A percentile compares a stretch with the other conserved stretches of the same genome.
These are phyloP conservation scores for Gymnoscopelus braueri DNA, from an alignment of 2,797 vertebrate species.

Conservation along the genomic window DNA sequence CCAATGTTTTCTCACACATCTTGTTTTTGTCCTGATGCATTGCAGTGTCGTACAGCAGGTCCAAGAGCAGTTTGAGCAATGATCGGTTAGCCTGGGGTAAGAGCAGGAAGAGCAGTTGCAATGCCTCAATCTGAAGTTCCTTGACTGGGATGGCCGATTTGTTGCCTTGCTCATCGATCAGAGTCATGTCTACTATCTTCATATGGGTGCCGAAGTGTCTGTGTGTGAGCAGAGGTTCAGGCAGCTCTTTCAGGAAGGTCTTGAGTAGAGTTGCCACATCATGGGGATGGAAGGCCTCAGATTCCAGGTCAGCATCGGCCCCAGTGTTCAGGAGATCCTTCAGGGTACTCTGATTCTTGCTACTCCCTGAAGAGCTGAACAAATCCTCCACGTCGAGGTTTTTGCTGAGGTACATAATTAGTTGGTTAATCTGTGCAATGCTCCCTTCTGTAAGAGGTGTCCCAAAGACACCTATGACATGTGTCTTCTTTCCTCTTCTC, in stretches of 20 bases:
- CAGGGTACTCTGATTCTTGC: constrained; percentile 89
- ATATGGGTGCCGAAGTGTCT: constrained; percentile 95
- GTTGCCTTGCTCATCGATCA: constrained; percentile 92
- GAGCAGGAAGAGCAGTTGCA: constrained; percentile 94
- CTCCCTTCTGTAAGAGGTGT: constrained; percentile 91
- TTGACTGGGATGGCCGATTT: constrained; percentile 90
- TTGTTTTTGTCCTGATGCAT: constrained; percentile 96
- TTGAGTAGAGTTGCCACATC: constrained; percentile 95
- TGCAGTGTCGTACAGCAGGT: constrained; percentile 96
- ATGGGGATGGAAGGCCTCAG: constrained; percentile 93
- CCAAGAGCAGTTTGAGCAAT: constrained; percentile 92
- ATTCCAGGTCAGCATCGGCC: constrained; percentile 88
- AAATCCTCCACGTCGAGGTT: constrained; percentile 95
- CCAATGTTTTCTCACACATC: constrained; percentile 96
- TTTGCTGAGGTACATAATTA: constrained; percentile 94
- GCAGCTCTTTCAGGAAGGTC: constrained; percentile 93
- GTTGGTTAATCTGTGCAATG: constrained; percentile 94
- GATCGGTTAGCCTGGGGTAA: constrained; percentile 91
- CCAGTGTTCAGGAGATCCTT: constrained; percentile 92
- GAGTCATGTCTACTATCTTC: constrained; percentile 92
- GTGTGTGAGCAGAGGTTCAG: constrained; percentile 93
- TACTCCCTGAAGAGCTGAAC: constrained; percentile 93
- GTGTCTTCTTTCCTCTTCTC: constrained; percentile 37
- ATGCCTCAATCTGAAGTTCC: constrained; percentile 92
- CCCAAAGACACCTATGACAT: constrained; percentile 82